Evolutionary conservation across 2,113 vertebrate species (phyloP).

Genomic region (Clarias gariepinus): DNA sequence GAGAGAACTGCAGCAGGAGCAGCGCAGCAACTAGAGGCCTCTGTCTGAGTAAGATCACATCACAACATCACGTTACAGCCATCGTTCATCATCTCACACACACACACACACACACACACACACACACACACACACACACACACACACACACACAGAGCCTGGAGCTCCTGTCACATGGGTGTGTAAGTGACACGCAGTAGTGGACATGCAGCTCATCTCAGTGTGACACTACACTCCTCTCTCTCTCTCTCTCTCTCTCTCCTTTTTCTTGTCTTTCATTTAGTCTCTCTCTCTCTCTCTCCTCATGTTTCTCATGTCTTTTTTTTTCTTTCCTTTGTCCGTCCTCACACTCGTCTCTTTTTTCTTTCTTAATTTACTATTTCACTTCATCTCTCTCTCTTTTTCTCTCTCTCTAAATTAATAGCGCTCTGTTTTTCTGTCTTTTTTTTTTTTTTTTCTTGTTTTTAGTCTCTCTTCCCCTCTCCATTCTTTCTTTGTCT

Average conservation of each 20-base stretch:
- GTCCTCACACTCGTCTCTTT: background rate
- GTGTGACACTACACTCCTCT: background rate
- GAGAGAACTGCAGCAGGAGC: background rate
- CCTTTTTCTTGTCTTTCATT: background rate
- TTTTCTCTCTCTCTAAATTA: background rate
- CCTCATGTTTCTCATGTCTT: background rate
- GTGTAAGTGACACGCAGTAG: background rate
- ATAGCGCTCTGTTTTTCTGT: background rate
- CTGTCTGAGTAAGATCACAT: constrained; percentile 4
- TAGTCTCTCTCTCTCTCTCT: background rate
- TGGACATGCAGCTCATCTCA: background rate
- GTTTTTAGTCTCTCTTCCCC: background rate
- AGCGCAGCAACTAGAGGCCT: background rate
- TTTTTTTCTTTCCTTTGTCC: no score
- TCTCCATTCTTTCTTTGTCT: no score
- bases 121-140: constrained; percentile 18
- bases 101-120: constrained; percentile 8
- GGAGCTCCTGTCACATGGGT: constrained; percentile 1
- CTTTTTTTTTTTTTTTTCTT: background rate
- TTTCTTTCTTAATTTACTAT: background rate
- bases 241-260: background rate
- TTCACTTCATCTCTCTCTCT: background rate
- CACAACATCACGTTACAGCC: constrained; percentile 10
- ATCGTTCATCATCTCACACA: constrained; percentile 20
- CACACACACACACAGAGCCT: background rate